Base-by-base conservation (phyloP, 2,888 invertebrate genomes). In the Ornithoptera alexandrae region DNA sequence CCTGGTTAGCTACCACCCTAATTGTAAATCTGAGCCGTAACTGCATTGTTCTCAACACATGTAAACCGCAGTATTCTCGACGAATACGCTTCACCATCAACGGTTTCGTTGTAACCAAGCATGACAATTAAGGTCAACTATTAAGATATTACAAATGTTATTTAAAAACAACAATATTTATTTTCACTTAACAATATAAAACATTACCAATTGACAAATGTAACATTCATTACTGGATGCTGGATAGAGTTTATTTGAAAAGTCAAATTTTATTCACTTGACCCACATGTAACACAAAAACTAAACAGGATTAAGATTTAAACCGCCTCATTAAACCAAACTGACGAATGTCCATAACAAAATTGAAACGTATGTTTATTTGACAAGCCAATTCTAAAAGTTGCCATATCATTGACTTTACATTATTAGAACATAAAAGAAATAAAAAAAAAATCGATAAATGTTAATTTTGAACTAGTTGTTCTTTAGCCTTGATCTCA, bases 401-500 rank as follows among this genome's bases (percentile, higher is more conserved):
- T 63, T 63, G 63, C 63, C 58, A 58, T 59, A 64, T 67, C 64
- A 67, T 68, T 67, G 46, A 46, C 46, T 50, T 65, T 61, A 66
- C 62, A 63, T 62, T 60, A 65, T 61, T 18, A 10, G 17, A 67
- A 60, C 56, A 60, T 39, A 62, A 60, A 63, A 46, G 46, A 46
- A 46, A 15, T 20, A 30, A 56, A 57, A 65, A 56, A 59, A 39
- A 53, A 63, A 59, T 30, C 30, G 42, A 59, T 39, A 20, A 65
- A 67, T 58, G 64, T 65, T 64, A 71, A 65, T 68, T 70, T 67
- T 18, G 46, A 58, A 24, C 60, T 67, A 64, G 30, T 71, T 71
- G 67, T 71, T 71, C 30, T 64, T 24, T 36, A 64, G 46, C 70
- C 67, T 71, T 71, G 70, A 71, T 66, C 70, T 58, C 17, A 36